phyloP scores from a whole-genome alignment of 2,113 vertebrate genomes.

The Osmerus mordax region DNA sequence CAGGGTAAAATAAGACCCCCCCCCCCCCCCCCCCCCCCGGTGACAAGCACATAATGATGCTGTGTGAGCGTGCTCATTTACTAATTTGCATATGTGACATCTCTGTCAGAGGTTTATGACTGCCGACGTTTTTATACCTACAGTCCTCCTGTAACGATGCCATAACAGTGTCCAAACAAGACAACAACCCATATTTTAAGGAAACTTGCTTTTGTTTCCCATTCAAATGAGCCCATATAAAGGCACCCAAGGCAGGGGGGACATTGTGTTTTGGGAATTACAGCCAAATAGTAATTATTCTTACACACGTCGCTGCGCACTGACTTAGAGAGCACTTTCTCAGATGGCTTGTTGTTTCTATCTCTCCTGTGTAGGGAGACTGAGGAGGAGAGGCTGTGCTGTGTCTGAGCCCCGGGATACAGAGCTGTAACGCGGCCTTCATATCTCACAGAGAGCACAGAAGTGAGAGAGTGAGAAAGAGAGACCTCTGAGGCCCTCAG shows the following conservation, averaged over 20 bases:
- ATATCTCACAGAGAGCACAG: not conserved
- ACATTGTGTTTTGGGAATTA: constrained; percentile 48
- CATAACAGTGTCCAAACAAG: constrained; percentile 61
- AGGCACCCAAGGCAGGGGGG: constrained; percentile 33
- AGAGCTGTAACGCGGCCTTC: not conserved
- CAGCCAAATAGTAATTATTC: constrained; percentile 65
- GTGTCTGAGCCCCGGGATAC: not conserved
- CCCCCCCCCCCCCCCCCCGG: constrained; percentile 51
- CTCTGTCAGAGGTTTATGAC: constrained; percentile 59
- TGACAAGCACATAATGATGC: constrained; percentile 59
- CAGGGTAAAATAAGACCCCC: constrained; percentile 61
- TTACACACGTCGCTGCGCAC: constrained; percentile 40
- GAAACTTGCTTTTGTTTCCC: constrained; percentile 47
- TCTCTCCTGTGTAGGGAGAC: constrained; percentile 24
- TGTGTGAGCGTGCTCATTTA: constrained; percentile 63
- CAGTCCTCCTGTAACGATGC: constrained; percentile 53
- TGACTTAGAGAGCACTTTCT: constrained; percentile 50
- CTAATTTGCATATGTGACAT: constrained; percentile 59
- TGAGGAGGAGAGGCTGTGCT: constrained; percentile 40
- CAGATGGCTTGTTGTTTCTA: constrained; percentile 49
- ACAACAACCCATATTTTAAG: constrained; percentile 64
- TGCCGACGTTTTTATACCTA: constrained; percentile 64
- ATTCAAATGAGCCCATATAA: constrained; percentile 66
- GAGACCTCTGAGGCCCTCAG: not conserved
- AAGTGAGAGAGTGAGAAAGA: not conserved